Conservation (phyloP, 2,797 vertebrate genomes). For the Ceryle rudis region DNA sequence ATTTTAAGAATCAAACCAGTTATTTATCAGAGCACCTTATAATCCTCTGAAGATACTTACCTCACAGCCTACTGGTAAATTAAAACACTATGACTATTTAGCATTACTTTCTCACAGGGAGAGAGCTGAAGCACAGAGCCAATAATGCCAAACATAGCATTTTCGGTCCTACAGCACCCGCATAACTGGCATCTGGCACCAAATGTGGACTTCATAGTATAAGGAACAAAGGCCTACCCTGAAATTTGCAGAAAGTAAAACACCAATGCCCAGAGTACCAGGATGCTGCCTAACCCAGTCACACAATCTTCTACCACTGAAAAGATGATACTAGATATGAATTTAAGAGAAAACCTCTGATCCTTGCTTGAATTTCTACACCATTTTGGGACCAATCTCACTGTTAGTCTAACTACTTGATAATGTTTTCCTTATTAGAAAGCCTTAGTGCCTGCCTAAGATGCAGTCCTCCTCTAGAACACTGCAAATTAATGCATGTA, state of each 20-base stretch:
- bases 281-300: not conserved
- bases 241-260: not conserved
- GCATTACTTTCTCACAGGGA: not conserved
- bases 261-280: not conserved
- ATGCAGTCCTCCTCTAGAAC: not conserved
- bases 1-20: not conserved
- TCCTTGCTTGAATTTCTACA: not conserved
- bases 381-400: not conserved
- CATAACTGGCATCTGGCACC: not conserved
- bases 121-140: not conserved
- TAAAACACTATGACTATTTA: not conserved
- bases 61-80: not conserved
- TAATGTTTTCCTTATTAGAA: not conserved
- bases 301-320: not conserved
- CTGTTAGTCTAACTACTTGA: not conserved
- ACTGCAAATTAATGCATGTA: not conserved
- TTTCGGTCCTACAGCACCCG: not conserved
- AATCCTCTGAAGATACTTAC: not conserved
- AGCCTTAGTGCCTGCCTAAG: not conserved
- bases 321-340: not conserved
- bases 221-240: not conserved
- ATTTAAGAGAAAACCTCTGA: not conserved
- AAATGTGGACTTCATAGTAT: not conserved
- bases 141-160: not conserved
- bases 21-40: not conserved